Conservation (phyloP, 64 coral and sea anemone genomes). For the Stylophora pistillata region DNA sequence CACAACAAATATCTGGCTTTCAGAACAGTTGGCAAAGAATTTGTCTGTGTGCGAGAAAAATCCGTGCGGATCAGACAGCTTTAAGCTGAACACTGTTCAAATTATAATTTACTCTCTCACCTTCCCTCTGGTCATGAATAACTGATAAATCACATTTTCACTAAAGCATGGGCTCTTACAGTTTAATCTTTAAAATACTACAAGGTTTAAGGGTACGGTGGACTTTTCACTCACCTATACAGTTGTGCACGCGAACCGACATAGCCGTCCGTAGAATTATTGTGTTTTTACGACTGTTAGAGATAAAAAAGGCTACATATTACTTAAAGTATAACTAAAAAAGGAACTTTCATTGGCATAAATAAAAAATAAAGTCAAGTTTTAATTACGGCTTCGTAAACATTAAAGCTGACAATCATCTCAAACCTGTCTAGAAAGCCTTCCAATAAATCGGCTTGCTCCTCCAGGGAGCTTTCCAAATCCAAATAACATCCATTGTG, state of each 20-base stretch:
- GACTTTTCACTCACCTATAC: slow-evolving; percentile 49
- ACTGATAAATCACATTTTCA: background rate
- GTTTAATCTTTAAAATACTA: background rate
- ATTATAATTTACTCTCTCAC: slow-evolving; percentile 4
- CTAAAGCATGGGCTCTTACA: background rate
- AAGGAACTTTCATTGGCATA: background rate
- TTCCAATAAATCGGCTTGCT: slow-evolving; percentile 97
- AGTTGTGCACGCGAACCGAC: slow-evolving; percentile 98
- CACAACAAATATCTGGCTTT: slow-evolving; percentile 24
- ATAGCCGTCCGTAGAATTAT: slow-evolving; percentile 92
- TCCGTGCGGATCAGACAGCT: slow-evolving; percentile 38
- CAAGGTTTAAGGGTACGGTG: background rate
- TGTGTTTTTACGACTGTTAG: slow-evolving; percentile 96
- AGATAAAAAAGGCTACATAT: slow-evolving; percentile 33
- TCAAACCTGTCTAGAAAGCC: slow-evolving; percentile 95
- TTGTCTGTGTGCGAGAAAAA: slow-evolving; percentile 27
- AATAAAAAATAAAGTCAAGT: background rate
- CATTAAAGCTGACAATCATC: slow-evolving; percentile 38
- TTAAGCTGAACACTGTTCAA: slow-evolving; percentile 23
- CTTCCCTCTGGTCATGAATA: background rate
- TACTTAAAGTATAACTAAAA: background rate
- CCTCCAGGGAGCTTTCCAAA: slow-evolving; percentile 90
- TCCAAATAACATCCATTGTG: slow-evolving; percentile 99
- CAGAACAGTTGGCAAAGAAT: slow-evolving; percentile 31
- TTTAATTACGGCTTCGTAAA: slow-evolving; percentile 17